Conservation (phyloP, 2,888 invertebrate species). For the Stramonita haemastoma region DNA sequence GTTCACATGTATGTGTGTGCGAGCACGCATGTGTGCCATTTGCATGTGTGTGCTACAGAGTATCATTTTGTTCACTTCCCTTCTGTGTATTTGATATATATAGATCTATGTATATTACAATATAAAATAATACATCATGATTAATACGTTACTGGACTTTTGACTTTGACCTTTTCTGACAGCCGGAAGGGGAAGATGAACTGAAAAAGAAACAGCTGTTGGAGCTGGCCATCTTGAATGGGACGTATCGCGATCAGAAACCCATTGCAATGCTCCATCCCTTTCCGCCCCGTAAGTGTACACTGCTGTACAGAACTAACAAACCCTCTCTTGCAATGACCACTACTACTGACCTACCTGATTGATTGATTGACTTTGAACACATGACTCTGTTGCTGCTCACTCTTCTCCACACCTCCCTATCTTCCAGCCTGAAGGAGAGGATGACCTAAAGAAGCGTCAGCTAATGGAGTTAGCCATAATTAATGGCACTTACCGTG, state of each 20-base stretch:
- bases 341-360: not conserved
- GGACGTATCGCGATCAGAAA: conserved; percentile 93
- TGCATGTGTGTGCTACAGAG: not conserved
- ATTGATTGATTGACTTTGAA: not conserved
- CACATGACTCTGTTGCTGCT: not conserved
- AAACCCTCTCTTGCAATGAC: not conserved
- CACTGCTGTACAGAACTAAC: not conserved
- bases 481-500: conserved; percentile 97
- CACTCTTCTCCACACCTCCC: not conserved
- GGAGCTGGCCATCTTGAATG: conserved; percentile 99
- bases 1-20: not conserved
- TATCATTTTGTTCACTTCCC: too few relatives aligned
- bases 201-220: conserved; percentile 99
- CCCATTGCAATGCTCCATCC: conserved; percentile 59
- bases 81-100: too few relatives aligned
- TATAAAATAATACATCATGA: too few relatives aligned
- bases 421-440: conserved; percentile 92
- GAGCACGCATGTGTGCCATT: not conserved
- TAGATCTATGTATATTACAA: too few relatives aligned
- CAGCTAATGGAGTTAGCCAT: conserved; percentile 99
- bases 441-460: conserved; percentile 99
- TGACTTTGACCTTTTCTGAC: conserved; percentile 70
- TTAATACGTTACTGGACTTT: not conserved
- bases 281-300: conserved; percentile 66
- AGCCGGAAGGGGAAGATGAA: conserved; percentile 99